A percentile compares a stretch with the other conserved stretches of the same genome.
Evolutionary conservation across 1,140 invertebrate genomes (phyloP).

Genomic region (Lucilia cuprina): DNA sequence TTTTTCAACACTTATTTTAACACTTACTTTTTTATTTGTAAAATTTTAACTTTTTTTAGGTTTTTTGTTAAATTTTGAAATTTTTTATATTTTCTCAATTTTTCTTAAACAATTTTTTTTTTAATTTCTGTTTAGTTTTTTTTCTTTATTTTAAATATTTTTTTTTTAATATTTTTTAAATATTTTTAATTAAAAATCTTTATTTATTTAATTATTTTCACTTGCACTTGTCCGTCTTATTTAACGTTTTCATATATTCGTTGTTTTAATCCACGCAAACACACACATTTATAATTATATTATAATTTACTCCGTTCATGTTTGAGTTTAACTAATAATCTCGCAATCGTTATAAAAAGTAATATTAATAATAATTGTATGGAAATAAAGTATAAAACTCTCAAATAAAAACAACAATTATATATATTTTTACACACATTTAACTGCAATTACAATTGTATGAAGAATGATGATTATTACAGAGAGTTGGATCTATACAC

Average conservation of each 20-base stretch:
- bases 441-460: no score
- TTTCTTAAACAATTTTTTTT: background rate
- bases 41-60: background rate
- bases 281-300: background rate
- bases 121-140: background rate
- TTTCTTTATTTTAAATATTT: background rate
- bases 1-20: background rate
- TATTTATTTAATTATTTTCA: background rate
- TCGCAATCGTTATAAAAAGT: no score
- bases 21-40: background rate
- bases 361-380: no score
- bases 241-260: background rate
- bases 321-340: background rate
- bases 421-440: no score
- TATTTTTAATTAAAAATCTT: background rate
- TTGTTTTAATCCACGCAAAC: background rate
- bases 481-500: no score
- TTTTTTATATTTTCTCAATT: background rate
- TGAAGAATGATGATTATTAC: no score
- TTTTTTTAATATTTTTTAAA: background rate
- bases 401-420: background rate
- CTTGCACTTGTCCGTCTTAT: background rate
- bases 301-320: no score
- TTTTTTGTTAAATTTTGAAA: background rate
- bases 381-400: background rate